Percentiles rank a stretch among this genome's conserved stretches.
These are phyloP conservation scores for Timema cristinae DNA, from an alignment of 2,888 invertebrate species.

Conservation along the genomic window DNA sequence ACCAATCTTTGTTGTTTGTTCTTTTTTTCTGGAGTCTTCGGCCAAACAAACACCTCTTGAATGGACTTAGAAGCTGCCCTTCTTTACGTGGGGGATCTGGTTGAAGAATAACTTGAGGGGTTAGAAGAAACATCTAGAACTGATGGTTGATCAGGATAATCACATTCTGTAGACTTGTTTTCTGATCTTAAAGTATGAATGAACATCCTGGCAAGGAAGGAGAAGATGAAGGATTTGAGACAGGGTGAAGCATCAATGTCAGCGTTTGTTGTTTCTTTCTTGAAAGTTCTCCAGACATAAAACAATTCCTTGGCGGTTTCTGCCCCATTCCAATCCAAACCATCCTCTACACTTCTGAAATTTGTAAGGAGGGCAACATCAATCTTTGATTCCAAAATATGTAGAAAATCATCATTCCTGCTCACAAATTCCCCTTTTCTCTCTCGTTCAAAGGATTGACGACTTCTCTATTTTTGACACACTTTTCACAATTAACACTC, in stretches of 20 bases:
- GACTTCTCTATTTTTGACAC: slow-evolving; percentile 2
- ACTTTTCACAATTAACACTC: background rate
- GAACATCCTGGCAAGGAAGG: too few species aligned
- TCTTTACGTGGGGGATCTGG: background rate
- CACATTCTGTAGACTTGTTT: too few species aligned
- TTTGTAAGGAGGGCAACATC: too few species aligned
- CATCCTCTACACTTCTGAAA: slow-evolving; percentile 4
- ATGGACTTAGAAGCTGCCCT: background rate
- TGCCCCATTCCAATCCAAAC: background rate
- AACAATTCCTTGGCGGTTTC: slow-evolving; percentile 7
- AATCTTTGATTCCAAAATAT: too few species aligned
- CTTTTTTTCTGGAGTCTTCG: slow-evolving; percentile 6
- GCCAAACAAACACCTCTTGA: slow-evolving; percentile 6
- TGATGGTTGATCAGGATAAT: too few species aligned
- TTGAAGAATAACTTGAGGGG: background rate
- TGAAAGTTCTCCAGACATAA: slow-evolving; percentile 9
- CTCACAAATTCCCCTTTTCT: background rate
- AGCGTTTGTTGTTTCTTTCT: too few species aligned
- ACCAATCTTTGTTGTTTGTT: background rate
- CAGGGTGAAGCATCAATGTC: too few species aligned
- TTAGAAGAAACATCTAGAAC: background rate
- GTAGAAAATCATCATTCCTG: too few species aligned
- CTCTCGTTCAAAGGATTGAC: background rate
- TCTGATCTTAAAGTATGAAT: too few species aligned
- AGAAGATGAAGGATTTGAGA: too few species aligned